Conservation (phyloP, 2,888 invertebrate species). For the Parnassius glacialis region DNA sequence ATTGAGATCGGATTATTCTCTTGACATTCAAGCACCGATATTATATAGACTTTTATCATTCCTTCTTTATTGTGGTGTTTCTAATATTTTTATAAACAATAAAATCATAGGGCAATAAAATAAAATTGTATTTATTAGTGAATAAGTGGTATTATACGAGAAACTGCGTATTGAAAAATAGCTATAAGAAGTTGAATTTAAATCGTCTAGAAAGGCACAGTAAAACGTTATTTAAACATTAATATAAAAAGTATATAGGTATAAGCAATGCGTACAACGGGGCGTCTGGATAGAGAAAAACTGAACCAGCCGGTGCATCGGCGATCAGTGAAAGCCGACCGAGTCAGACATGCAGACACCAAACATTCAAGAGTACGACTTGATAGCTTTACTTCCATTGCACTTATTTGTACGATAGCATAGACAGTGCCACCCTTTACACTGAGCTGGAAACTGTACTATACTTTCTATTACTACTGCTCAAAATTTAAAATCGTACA, state of each 20-base stretch:
- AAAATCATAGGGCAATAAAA: too few relatives aligned
- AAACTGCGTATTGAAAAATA: not conserved
- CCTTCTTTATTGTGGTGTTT: too few relatives aligned
- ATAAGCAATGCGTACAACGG: conserved; percentile 17
- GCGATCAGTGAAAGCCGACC: conserved; percentile 48
- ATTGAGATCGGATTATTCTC: too few relatives aligned
- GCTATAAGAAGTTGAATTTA: not conserved
- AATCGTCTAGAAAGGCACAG: conserved; percentile 18
- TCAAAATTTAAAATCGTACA: not conserved
- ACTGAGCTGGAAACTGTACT: not conserved
- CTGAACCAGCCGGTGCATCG: conserved; percentile 33
- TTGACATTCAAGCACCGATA: too few relatives aligned
- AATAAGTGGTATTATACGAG: too few relatives aligned
- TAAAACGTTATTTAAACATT: conserved; percentile 17
- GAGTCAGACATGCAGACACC: conserved; percentile 38
- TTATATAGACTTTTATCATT: too few relatives aligned
- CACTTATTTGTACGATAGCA: conserved; percentile 29
- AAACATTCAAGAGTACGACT: conserved; percentile 30
- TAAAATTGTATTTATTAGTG: too few relatives aligned
- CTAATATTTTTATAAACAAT: too few relatives aligned
- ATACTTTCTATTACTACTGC: not conserved
- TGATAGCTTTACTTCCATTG: conserved; percentile 34
- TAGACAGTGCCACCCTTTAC: conserved; percentile 6
- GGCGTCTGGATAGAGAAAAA: conserved; percentile 38
- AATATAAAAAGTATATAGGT: conserved; percentile 13